Base-by-base conservation (phyloP, 2,888 invertebrate species). In the Lymantria monacha region DNA sequence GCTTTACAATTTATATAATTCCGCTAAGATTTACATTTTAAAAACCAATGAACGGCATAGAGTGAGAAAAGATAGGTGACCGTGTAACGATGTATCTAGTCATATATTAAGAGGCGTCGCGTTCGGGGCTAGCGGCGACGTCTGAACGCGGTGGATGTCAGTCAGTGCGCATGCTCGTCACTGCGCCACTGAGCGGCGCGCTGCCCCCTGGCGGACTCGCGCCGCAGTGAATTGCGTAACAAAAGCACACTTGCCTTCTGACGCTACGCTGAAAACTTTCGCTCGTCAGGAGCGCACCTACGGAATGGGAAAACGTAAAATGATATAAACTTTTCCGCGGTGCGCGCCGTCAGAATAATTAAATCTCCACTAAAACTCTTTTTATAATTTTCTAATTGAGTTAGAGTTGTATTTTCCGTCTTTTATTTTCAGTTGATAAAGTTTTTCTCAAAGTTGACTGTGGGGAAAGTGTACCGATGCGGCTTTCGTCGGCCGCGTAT, bases 171-270 rank as follows among this genome's bases (percentile, higher is more conserved):
- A 91, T 88, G 91, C 91, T 71, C 86, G 89, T 72, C 89, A 90
- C 87, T 91, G 91, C 91, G 90, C 91, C 91, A 90, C 87, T 84
- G 67, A 77, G 72, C 80, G 71, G 75, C 81, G 82, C 84, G 85
- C 83, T 87, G 87, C 90, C 90, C 90, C 88, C 90, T 89, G 81
- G 89, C 82, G 89, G 89, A 78, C 74, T 78, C 70, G 74, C 85
- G 76, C 76, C 85, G 89, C 90, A 90, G 83, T 85, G 82, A 83
- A 74, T 91, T 91, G 90, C 91, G 90, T 91, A 90, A 91, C 90
- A 83, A 85, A 81, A 86, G 82, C 87, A 85, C 87, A 87, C 82
- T 88, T 83, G 85, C 76, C 81, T 81, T 72, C 79, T 73, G 80
- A 77, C 87, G 81, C 75, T 81, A 76, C 85, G 79, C 82, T 73